Base-by-base conservation (phyloP, 2,113 vertebrate species). In the Rostratula benghalensis region DNA sequence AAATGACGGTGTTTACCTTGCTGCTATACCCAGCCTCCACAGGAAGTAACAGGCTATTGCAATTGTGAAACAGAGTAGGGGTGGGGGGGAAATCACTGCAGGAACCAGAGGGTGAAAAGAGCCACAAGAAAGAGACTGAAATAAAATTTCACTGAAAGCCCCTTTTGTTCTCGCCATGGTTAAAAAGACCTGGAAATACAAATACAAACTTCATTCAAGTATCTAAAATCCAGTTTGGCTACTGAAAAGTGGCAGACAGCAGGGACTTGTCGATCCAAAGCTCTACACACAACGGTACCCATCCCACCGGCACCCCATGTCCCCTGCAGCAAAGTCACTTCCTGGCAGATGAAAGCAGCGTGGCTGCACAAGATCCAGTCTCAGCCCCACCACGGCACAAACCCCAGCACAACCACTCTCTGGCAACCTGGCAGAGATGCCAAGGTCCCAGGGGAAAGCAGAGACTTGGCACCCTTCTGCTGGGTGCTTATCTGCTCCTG, bases 1-100 rank as follows among this genome's bases (percentile, higher is more conserved):
- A 94, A 90, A 97, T 41, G 83, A 33, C 61, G 41, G 4, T 80
- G 59, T 96, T 97, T 97, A 65, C 85, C 61, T 70, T 70, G 65
- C 79, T 90, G 67, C 65, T 90, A 65, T 41, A 41, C 43, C 28
- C 81, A 80, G 69, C 39, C 78, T 87, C 80, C 33, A 53, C 7
- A 9, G 77, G 73, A 83, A 96, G 50, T 4, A 3, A 93, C 89
- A 93, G 82, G 82, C 73, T 87, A 83, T 90, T 95, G 85, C 67
- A 79, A 9, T 37, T 75, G 51, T 60, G n/a, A 90, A 92, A 83
- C 1, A 0, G 30, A 56, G 56, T 9, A 19, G 20, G 3, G 9
- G 16, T 0, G 4, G 10, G 9, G 37, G 31, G 10, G 4, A 4
- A 91, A 71, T 51, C 27, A 74, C 64, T 57, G 56, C 65, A 68